A percentile compares a stretch with the other conserved stretches of the same genome.
Conservation (phyloP, 2,797 vertebrate genomes). For the Xyrichtys novacula region DNA sequence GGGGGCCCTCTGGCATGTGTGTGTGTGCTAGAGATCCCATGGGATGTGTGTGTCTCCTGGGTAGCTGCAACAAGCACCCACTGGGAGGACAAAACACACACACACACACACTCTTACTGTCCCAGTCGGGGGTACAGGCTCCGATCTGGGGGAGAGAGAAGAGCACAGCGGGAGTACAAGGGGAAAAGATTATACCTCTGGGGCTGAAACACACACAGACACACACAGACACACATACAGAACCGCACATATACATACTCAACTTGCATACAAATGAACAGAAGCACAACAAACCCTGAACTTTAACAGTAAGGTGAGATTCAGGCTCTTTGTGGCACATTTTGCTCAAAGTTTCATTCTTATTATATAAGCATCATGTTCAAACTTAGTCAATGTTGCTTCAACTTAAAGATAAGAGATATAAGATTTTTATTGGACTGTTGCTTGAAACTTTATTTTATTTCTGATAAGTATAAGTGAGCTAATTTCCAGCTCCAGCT, state of each 20-base stretch:
- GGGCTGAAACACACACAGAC: constrained; percentile 32
- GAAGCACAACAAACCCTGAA: constrained; percentile 33
- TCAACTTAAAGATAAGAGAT: no score
- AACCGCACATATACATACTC: background rate
- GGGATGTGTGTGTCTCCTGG: constrained; percentile 42
- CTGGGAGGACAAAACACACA: constrained; percentile 27
- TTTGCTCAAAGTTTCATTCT: background rate
- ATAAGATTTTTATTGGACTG: no score
- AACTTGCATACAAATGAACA: background rate
- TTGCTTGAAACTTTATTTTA: no score
- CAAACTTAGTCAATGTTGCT: background rate
- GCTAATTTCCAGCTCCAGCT: no score
- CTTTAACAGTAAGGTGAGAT: constrained; percentile 40
- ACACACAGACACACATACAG: background rate
- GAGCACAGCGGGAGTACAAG: constrained; percentile 54
- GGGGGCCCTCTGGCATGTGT: constrained; percentile 49
- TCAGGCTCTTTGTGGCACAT: background rate
- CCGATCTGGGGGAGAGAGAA: constrained; percentile 46
- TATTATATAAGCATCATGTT: background rate
- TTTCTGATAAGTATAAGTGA: no score
- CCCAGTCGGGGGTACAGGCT: constrained; percentile 57
- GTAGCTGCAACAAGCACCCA: constrained; percentile 45
- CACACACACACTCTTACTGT: constrained; percentile 35
- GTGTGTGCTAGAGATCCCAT: constrained; percentile 57
- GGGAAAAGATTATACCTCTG: constrained; percentile 67